Evolutionary conservation across 2,797 vertebrate genomes (phyloP), one percentile per base, ranked within the genome.

Genomic region (Rhynchonycteris naso): DNA sequence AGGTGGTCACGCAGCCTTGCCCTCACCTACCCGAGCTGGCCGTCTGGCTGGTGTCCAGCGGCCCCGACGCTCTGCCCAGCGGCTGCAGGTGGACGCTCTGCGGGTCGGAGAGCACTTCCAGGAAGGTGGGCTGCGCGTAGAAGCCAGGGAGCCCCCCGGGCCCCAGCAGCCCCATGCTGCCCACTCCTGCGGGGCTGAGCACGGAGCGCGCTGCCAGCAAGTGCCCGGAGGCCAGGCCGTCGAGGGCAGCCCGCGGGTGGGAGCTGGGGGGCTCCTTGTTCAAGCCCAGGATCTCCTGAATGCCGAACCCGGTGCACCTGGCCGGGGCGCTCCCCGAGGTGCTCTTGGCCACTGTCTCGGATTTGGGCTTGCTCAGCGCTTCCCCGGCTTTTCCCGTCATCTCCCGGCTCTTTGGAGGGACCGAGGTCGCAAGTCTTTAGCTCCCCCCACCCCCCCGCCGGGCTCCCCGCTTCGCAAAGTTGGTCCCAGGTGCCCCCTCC

Each of bases 251-350:
- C 97, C 99, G 98, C 24, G 98, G 98, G 85, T 99, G 99, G 78
- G 99, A 98, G 87, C 96, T 97, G 88, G 99, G 98, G 38, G 99
- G 99, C 97, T 99, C 99, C 98, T 99, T 99, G 97, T 99, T 99
- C 95, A 99, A 98, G 89, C 99, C 99, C 97, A 99, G 97, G 88
- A 99, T 99, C 98, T 99, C 99, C 98, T 99, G 99, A 98, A 99
- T 99, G 97, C 99, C 99, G 96, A 99, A 99, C 59, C 99, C 99
- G 10, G 99, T 99, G 99, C 99, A 99, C 98, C 99, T 98, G 95
- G 94, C 96, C 56, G 97, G 97, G 81, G 95, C 84, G 69, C 91
- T 83, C 97, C 98, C 98, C 66, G 98, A 97, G 96, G 96, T 79
- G 65, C 97, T 96, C 96, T 98, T 98, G 97, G 97, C 96, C 92